Evolutionary conservation across 2,113 vertebrate genomes (phyloP), one percentile per base, ranked within the genome.

Genomic region (Leptobrachium leishanense): DNA sequence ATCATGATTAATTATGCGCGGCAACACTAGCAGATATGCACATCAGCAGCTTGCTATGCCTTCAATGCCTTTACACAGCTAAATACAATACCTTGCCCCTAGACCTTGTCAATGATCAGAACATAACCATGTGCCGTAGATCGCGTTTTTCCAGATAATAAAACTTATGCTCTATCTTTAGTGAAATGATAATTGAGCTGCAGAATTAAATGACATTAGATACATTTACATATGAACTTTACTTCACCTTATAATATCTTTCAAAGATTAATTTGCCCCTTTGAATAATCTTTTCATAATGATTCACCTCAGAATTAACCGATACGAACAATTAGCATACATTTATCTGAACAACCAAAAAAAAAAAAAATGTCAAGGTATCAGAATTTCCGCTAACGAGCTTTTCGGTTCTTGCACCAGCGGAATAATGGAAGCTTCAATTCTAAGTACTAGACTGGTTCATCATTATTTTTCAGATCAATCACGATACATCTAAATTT

Each of bases 221-320:
- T 20, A 71, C 46, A 54, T 42, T 59, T 73, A 59, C 53, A 57
- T n/a, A 42, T 73, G 41, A 62, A 73, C 72, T 31, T 73, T 62
- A 43, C 2, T 55, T 54, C 31, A 42, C 70, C 59, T 13, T 2
- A 44, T 55, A 43, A 15, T 43, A 73, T 73, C 15, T 13, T n/a
- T 2, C 8, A 13, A 59, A 15, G 10, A 59, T 3, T 11, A 15
- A 3, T 8, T 59, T 11, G 31, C 3, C 8, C 53, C 54, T 10
- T 20, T 31, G 59, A 46, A 12, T 54, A 39, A 20, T 43, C 54
- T 73, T 62, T 55, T 9, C 10, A 73, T 12, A 20, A 73, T n/a
- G 10, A 8, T 59, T 73, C 55, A 59, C 54, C 72, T 73, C 62
- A 13, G 54, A 3, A 9, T 59, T 13, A 6, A 15, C 3, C 9